Evolutionary conservation across 2,888 invertebrate species (phyloP).

Genomic region (Aphidius colemani): DNA sequence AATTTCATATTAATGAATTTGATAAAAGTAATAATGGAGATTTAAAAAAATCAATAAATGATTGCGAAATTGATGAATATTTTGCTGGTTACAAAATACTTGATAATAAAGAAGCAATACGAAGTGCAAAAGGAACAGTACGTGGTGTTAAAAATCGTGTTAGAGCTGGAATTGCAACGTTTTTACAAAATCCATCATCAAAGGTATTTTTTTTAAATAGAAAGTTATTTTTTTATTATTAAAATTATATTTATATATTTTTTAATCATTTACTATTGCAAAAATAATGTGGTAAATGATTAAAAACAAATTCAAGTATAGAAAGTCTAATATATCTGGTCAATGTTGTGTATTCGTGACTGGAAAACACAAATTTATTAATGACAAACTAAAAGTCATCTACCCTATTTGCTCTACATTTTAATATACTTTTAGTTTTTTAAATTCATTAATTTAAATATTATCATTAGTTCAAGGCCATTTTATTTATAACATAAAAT

Average conservation of each 20-base stretch:
- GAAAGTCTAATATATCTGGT: slow-evolving; percentile 8
- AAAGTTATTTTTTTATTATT: neutral
- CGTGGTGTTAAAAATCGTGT: slow-evolving; percentile 94
- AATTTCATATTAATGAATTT: slow-evolving; percentile 80
- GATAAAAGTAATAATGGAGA: slow-evolving; percentile 55
- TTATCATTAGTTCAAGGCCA: slow-evolving; percentile 23
- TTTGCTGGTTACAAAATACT: slow-evolving; percentile 82
- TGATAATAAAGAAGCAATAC: slow-evolving; percentile 74
- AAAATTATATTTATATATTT: neutral
- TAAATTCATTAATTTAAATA: too few relatives aligned
- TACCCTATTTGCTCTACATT: slow-evolving; percentile 29
- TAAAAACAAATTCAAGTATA: slow-evolving; percentile 1
- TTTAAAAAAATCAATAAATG: slow-evolving; percentile 35
- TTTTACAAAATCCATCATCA: slow-evolving; percentile 78
- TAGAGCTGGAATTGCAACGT: slow-evolving; percentile 93
- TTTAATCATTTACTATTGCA: neutral
- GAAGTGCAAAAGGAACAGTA: slow-evolving; percentile 90
- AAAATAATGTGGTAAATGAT: too few relatives aligned
- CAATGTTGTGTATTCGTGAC: slow-evolving; percentile 19
- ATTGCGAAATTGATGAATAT: slow-evolving; percentile 67
- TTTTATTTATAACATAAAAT: neutral
- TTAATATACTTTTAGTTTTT: neutral
- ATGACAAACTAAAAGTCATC: slow-evolving; percentile 19
- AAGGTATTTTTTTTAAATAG: slow-evolving; percentile 68
- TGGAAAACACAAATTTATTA: slow-evolving; percentile 29